A percentile compares a stretch with the other conserved stretches of the same genome.
Conservation (phyloP, 2,888 invertebrate genomes). For the Aphidius colemani region DNA sequence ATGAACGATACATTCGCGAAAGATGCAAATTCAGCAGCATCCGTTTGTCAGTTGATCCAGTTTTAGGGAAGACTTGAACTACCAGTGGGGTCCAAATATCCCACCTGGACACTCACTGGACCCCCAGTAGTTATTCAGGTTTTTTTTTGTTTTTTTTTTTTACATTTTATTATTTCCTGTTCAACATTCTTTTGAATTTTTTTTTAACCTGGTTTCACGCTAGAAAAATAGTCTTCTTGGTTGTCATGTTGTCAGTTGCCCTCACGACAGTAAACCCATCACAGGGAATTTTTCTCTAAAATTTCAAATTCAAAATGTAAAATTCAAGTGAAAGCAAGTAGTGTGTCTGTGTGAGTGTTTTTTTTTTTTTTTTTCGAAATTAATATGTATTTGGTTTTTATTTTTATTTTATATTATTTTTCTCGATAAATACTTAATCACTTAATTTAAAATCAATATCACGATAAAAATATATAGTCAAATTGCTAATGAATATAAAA, state of each 20-base stretch:
- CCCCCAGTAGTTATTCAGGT: constrained; percentile 57
- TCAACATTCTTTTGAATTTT: neutral
- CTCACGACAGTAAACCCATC: constrained; percentile 17
- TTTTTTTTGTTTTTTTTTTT: constrained; percentile 35
- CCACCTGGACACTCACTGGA: constrained; percentile 56
- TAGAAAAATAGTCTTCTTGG: neutral
- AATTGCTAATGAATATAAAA: neutral
- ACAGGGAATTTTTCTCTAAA: neutral
- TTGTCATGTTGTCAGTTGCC: constrained; percentile 19
- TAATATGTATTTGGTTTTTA: neutral
- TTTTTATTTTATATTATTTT: no score
- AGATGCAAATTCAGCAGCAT: constrained; percentile 35
- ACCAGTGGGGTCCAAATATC: constrained; percentile 53
- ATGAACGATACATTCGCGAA: constrained; percentile 18
- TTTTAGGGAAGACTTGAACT: constrained; percentile 49
- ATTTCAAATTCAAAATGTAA: neutral
- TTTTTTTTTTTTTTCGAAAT: neutral
- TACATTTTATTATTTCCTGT: constrained; percentile 47
- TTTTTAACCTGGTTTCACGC: neutral
- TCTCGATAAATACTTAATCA: no score
- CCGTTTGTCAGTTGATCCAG: constrained; percentile 44
- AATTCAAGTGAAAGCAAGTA: neutral
- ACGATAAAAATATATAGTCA: constrained; percentile 16
- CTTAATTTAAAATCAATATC: neutral
- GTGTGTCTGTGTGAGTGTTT: neutral